Conservation (phyloP, 2,113 vertebrate genomes). For the Hippocampus mohnikei region DNA sequence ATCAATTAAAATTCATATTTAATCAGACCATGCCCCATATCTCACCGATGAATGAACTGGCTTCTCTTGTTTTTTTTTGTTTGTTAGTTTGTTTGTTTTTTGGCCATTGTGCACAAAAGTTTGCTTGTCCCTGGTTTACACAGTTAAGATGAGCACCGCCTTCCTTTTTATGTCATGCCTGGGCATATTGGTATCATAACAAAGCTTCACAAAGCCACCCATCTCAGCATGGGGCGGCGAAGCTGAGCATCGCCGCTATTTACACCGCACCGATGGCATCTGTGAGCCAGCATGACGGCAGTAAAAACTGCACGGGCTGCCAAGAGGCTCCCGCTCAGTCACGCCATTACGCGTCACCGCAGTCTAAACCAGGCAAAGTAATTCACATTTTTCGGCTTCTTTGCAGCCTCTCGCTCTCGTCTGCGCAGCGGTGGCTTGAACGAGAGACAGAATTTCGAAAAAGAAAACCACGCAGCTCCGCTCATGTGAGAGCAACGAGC, state of each 20-base stretch:
- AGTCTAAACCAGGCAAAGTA: slow-evolving; percentile 37
- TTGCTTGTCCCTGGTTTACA: neutral
- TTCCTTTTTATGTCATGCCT: neutral
- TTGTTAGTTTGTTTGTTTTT: neutral
- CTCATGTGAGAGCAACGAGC: slow-evolving; percentile 33
- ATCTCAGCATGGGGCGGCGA: slow-evolving; percentile 19
- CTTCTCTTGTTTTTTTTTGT: too few species aligned
- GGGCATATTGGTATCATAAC: slow-evolving; percentile 8
- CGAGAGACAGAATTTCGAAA: slow-evolving; percentile 31
- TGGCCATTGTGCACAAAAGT: neutral
- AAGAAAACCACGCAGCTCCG: slow-evolving; percentile 23
- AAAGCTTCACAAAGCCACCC: slow-evolving; percentile 20
- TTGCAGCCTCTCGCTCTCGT: slow-evolving; percentile 18
- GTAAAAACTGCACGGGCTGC: slow-evolving; percentile 37
- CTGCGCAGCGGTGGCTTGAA: slow-evolving; percentile 51
- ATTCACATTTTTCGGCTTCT: slow-evolving; percentile 18
- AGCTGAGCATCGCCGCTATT: slow-evolving; percentile 27
- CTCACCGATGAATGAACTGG: neutral
- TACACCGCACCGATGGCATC: slow-evolving; percentile 41
- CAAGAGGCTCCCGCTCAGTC: slow-evolving; percentile 20
- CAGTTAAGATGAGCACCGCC: too few species aligned
- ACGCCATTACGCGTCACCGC: slow-evolving; percentile 26
- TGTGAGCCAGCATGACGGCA: slow-evolving; percentile 45
- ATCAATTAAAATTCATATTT: too few species aligned
- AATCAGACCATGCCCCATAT: too few species aligned